Evolutionary conservation across 2,888 invertebrate species (phyloP).

Genomic region (Drosophila demipolita): DNA sequence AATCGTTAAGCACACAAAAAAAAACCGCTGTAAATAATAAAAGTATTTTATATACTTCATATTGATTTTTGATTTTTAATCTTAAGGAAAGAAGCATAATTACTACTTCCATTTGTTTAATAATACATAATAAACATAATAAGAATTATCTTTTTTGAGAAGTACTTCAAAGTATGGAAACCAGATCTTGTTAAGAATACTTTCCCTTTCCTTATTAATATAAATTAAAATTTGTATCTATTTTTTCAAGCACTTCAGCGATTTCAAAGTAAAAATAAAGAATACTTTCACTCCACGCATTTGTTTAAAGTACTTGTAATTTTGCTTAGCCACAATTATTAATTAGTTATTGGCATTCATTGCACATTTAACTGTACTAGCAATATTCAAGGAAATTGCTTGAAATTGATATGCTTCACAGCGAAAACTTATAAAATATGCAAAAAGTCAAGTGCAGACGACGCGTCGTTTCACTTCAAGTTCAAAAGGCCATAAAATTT

Average conservation of each 20-base stretch:
- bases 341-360: neutral
- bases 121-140: too few relatives aligned
- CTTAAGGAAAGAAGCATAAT: neutral
- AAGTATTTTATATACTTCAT: neutral
- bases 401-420: slow-evolving; percentile 22
- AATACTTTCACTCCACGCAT: neutral
- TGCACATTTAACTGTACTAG: neutral
- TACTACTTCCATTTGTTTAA: neutral
- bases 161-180: neutral
- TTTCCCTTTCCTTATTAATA: neutral
- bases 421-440: slow-evolving; percentile 26
- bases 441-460: slow-evolving; percentile 23
- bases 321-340: neutral
- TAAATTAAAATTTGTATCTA: too few relatives aligned
- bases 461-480: slow-evolving; percentile 22
- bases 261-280: too few relatives aligned
- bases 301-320: neutral
- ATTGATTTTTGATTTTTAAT: neutral
- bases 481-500: slow-evolving; percentile 68
- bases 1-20: neutral
- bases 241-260: too few relatives aligned
- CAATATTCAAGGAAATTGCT: slow-evolving; percentile 12
- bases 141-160: neutral
- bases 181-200: too few relatives aligned
- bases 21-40: neutral